Conservation (phyloP, 2,113 vertebrate genomes). For the Terrapene triunguis region DNA sequence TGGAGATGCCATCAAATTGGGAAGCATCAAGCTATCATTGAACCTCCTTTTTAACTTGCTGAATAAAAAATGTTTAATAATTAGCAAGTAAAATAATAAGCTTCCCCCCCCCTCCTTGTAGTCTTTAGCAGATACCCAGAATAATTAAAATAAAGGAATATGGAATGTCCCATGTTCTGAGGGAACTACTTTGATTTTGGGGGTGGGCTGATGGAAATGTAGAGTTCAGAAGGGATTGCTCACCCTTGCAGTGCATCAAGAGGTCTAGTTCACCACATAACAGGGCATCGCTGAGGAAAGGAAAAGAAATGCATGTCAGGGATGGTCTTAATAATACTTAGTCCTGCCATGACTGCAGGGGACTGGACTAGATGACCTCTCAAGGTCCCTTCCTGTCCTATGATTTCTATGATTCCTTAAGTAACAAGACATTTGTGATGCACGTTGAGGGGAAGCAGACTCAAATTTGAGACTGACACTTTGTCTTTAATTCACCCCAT, state of each 20-base stretch:
- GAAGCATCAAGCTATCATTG: background rate
- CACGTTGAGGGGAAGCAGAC: background rate
- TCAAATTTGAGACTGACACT: background rate
- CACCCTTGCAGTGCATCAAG: background rate
- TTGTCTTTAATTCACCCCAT: background rate
- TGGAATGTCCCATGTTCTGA: background rate
- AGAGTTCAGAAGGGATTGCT: background rate
- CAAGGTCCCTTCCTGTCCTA: no score
- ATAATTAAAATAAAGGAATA: background rate
- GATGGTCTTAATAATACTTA: no score
- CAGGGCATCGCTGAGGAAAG: background rate
- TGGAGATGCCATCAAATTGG: background rate
- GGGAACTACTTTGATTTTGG: background rate
- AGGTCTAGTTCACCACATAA: background rate
- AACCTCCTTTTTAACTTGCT: background rate
- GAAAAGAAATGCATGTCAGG: background rate
- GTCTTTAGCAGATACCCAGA: background rate
- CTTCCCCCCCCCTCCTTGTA: background rate
- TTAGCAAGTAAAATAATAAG: background rate
- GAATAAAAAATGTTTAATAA: background rate
- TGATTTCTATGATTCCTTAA: background rate
- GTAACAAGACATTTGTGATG: constrained; percentile 9
- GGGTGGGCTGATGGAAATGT: background rate
- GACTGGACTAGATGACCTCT: no score
- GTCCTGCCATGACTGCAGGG: no score